phyloP scores from a whole-genome alignment of 2,888 invertebrate species.

The Eueremaeus valkanovi region DNA sequence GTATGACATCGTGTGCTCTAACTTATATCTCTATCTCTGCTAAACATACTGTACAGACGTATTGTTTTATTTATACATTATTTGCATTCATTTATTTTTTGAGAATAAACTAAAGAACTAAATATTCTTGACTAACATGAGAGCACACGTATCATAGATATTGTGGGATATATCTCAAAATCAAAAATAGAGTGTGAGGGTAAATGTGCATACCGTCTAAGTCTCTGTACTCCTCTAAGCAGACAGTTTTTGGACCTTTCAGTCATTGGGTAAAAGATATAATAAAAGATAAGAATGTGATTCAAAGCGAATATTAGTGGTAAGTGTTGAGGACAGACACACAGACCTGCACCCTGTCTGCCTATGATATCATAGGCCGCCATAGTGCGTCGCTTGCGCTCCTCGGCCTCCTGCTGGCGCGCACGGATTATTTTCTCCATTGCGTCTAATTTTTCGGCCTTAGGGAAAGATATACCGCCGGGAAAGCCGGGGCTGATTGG shows the following conservation, averaged over 20 bases:
- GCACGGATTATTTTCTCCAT: slow-evolving; percentile 48
- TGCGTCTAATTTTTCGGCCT: slow-evolving; percentile 40
- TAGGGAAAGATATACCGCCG: slow-evolving; percentile 29
- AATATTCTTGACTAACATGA: too few species aligned
- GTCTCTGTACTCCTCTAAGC: slow-evolving; percentile 45
- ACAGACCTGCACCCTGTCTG: slow-evolving; percentile 45
- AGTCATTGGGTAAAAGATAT: neutral
- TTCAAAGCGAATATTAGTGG: too few species aligned
- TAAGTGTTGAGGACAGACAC: too few species aligned
- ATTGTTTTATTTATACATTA: too few species aligned
- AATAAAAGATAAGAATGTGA: too few species aligned
- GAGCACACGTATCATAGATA: too few species aligned
- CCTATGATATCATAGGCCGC: slow-evolving; percentile 48
- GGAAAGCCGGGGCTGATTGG: slow-evolving; percentile 34
- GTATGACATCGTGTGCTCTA: neutral
- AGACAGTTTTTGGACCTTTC: slow-evolving; percentile 44
- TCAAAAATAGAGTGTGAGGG: too few species aligned
- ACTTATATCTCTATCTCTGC: too few species aligned
- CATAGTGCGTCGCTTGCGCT: slow-evolving; percentile 47
- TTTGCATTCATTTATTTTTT: too few species aligned
- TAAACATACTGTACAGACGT: neutral
- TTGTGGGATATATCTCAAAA: too few species aligned
- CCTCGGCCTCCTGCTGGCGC: slow-evolving; percentile 47
- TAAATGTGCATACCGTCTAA: slow-evolving; percentile 40
- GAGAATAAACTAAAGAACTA: too few species aligned